phyloP scores from a whole-genome alignment of 2,113 vertebrate species.

The Osmerus mordax region DNA sequence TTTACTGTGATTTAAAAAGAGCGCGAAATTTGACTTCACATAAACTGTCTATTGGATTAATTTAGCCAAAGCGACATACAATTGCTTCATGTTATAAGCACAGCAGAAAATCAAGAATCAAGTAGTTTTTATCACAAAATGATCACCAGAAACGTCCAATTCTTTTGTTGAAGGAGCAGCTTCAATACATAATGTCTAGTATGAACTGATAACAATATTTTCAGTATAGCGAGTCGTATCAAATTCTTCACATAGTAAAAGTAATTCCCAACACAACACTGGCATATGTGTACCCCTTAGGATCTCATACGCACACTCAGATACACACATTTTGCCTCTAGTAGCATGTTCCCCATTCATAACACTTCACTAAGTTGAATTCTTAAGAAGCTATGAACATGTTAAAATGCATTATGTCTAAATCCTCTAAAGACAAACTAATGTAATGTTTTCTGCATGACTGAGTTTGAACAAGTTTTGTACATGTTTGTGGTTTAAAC shows the following conservation, averaged over 20 bases:
- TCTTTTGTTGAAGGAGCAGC: no score
- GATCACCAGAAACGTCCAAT: no score
- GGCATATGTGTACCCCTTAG: slow-evolving; percentile 18
- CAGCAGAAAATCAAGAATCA: no score
- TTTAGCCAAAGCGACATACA: no score
- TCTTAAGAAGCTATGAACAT: slow-evolving; percentile 42
- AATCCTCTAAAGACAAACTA: slow-evolving; percentile 36
- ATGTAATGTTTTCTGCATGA: slow-evolving; percentile 48
- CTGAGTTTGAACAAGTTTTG: slow-evolving; percentile 34
- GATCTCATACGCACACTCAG: neutral
- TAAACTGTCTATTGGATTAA: no score
- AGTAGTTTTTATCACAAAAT: no score
- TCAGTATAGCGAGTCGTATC: neutral
- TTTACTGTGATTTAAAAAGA: neutral
- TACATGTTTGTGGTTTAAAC: slow-evolving; percentile 38
- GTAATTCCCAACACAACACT: neutral
- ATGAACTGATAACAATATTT: neutral
- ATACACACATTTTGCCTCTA: slow-evolving; percentile 2
- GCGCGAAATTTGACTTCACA: no score
- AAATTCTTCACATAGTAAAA: neutral
- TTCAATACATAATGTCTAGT: neutral
- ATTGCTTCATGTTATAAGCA: neutral
- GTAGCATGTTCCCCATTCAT: slow-evolving; percentile 17
- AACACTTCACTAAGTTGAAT: slow-evolving; percentile 32
- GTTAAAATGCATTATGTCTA: slow-evolving; percentile 39